These are phyloP conservation scores for Corythaixoides concolor DNA, from an alignment of 2,113 vertebrate species.

Conservation along the genomic window DNA sequence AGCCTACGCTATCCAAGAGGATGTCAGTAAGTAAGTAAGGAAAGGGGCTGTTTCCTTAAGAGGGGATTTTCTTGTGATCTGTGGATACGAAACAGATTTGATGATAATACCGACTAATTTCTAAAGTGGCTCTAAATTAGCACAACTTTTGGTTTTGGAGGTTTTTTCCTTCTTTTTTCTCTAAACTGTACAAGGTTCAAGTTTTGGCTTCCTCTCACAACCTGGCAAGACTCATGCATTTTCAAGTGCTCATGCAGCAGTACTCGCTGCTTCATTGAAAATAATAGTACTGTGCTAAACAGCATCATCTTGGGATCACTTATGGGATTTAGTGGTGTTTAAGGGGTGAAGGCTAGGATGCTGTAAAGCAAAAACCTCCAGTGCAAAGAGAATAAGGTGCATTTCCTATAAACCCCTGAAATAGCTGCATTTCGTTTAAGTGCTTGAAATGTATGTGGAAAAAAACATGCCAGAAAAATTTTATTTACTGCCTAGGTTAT, in stretches of 20 bases:
- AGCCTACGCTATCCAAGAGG: not conserved
- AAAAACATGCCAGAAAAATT: not conserved
- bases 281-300: conserved; percentile 18
- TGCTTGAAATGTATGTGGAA: not conserved
- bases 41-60: not conserved
- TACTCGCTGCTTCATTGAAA: conserved; percentile 44
- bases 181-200: not conserved
- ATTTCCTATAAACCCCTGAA: not conserved
- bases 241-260: not conserved
- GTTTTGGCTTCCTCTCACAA: not conserved
- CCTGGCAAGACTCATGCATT: not conserved
- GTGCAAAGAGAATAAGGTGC: not conserved
- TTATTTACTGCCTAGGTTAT: not conserved
- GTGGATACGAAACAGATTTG: not conserved
- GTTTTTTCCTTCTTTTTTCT: not conserved
- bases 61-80: not conserved
- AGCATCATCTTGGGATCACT: conserved; percentile 3
- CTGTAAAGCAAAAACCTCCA: not conserved
- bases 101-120: not conserved
- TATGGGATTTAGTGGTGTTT: not conserved
- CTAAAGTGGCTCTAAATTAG: not conserved
- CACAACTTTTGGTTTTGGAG: fast-evolving
- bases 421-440: not conserved
- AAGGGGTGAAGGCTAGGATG: not conserved
- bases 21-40: not conserved